These are phyloP conservation scores for Galeopsomyia nigrocyanea DNA, from an alignment of 2,888 invertebrate genomes.

Conservation along the genomic window DNA sequence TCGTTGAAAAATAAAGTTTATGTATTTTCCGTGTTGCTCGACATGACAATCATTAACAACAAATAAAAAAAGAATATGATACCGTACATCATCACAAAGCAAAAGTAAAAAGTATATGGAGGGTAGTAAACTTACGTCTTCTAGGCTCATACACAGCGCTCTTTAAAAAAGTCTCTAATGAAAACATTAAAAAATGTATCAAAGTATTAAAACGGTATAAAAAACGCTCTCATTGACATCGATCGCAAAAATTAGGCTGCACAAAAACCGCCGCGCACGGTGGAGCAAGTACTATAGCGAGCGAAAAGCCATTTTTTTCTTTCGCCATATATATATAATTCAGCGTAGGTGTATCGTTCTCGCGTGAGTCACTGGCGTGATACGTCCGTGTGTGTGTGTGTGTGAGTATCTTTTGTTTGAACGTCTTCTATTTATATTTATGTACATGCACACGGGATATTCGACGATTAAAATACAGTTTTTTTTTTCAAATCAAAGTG, in stretches of 20 bases:
- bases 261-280: not conserved
- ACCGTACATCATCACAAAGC: too few species aligned
- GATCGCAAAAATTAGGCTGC: conserved; percentile 20
- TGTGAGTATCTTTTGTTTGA: not conserved
- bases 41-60: conserved; percentile 3
- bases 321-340: too few species aligned
- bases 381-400: not conserved
- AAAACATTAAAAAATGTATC: conserved; percentile 6
- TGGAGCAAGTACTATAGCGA: too few species aligned
- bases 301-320: conserved; percentile 2
- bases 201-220: conserved; percentile 32
- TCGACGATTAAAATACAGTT: not conserved
- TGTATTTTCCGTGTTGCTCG: not conserved
- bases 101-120: too few species aligned
- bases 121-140: too few species aligned
- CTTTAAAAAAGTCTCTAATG: too few species aligned
- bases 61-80: too few species aligned
- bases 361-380: not conserved
- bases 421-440: conserved; percentile 2
- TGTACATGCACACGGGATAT: not conserved
- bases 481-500: not conserved
- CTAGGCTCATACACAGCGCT: too few species aligned
- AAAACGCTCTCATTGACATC: conserved; percentile 10
- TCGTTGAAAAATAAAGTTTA: conserved; percentile 17
- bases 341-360: not conserved